Evolutionary conservation across 2,113 vertebrate genomes (phyloP).

Genomic region (Nipponia nippon): DNA sequence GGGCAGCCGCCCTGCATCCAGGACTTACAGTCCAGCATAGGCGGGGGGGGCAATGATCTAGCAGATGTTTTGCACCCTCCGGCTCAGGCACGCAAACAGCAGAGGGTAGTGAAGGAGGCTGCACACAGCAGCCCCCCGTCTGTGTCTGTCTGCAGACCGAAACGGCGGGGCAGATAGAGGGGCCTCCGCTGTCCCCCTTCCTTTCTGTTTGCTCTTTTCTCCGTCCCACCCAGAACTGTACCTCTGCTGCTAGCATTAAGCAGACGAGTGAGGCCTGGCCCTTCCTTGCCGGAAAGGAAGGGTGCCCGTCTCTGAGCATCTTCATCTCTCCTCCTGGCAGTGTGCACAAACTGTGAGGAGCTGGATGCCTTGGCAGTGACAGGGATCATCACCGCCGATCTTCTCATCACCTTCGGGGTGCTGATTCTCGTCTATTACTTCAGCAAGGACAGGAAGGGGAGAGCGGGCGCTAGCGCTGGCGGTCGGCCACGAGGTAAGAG

Average conservation of each 20-base stretch:
- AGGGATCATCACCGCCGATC: conserved; percentile 43
- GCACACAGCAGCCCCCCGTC: neutral
- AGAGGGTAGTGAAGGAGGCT: neutral
- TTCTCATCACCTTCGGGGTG: conserved; percentile 71
- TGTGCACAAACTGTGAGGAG: conserved; percentile 72
- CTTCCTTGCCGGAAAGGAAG: neutral
- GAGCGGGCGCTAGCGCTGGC: neutral
- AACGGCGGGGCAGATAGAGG: neutral
- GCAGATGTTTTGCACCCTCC: neutral
- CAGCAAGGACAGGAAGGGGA: conserved; percentile 57
- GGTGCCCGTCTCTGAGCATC: neutral
- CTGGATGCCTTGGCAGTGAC: neutral
- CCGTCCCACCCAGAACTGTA: no score
- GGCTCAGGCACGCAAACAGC: neutral
- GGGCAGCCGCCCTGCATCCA: neutral
- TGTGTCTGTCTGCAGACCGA: neutral
- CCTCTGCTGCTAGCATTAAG: neutral
- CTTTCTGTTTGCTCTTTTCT: neutral
- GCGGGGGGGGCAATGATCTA: neutral
- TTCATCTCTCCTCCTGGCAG: conserved; percentile 20
- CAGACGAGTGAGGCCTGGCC: neutral
- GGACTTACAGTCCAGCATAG: neutral
- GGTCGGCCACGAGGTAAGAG: conserved; percentile 61
- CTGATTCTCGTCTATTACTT: conserved; percentile 72
- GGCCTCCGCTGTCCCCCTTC: neutral